Base-by-base conservation (phyloP, 2,888 invertebrate species). In the Drosophila tanythrix region DNA sequence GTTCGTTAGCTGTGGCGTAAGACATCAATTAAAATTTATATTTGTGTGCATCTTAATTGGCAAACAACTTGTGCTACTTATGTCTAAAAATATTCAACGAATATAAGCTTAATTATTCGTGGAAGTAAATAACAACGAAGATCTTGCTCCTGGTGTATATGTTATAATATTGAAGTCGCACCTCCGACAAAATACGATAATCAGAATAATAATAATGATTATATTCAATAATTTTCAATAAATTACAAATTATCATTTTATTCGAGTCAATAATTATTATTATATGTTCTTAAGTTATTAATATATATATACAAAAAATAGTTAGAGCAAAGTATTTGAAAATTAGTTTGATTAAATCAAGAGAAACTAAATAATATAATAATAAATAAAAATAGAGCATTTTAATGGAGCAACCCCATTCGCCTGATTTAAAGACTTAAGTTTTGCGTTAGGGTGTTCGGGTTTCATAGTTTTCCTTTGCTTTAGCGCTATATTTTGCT, bases 401-500 rank as follows among this genome's bases (percentile, higher is more conserved):
- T 36, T 10, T 4, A 10, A 21, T 2, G 5, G 15, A n/a, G 3
- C 27, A 57, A 7, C 5, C 8, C 13, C 13, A 0, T 21, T 46
- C 21, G 15, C 8, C 46, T 46, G 25, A 25, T 38, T 56, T 13
- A 27, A 21, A 18, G 13, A 63, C 25, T 18, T 38, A 6, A 50
- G 11, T 43, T 40, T 35, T 10, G 35, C 29, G 13, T 33, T 31
- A 61, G 61, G 7, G 62, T 59, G 70, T 59, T 38, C 15, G 50
- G 36, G 38, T 50, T 53, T 50, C 58, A 31, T 46, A n/a, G 38
- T 64, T 27, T 68, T 25, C 55, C 21, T 38, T 50, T 25, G 59
- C n/a, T 33, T 56, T 52, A 64, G 63, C 36, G 62, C 68, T 60
- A 66, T 58, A 43, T 31, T 43, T 53, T 55, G 8, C 43, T 51